Evolutionary conservation across 2,888 invertebrate species (phyloP), one percentile per base, ranked within the genome.

Genomic region (Gonocerus acuteangulatus): DNA sequence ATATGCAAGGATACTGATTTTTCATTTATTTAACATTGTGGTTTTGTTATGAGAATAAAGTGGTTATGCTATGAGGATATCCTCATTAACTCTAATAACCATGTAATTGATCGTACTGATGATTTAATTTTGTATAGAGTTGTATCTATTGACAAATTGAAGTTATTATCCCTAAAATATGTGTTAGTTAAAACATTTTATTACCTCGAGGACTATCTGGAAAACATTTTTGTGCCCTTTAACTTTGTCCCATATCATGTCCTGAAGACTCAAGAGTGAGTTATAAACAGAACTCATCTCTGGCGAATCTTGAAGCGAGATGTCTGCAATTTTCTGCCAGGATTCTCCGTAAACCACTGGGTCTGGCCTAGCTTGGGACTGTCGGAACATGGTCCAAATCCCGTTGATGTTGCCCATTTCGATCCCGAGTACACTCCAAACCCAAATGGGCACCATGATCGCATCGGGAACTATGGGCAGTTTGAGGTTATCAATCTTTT

Each of bases 331-430:
- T 72, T 86, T 84, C 60, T 80, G 71, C 79, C 86, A 78, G 3
- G 80, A 49, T 19, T 62, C 64, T 1, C 27, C 60, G 23, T 59
- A 65, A 32, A 65, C 49, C 9, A 62, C 13, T 19, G 64, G 62
- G 21, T 78, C 45, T 77, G 75, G 62, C 76, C 73, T 2, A 76
- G 75, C 9, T 48, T 75, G 80, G 72, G 83, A 83, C 67, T 81
- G 77, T 61, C 83, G 74, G 71, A 85, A 89, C 48, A 79, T 80
- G 65, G 79, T 80, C 72, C 87, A 89, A 57, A 86, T 73, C 0
- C 81, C 81, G 65, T 84, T 81, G 27, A 89, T 77, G 16, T 79
- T 74, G 48, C 79, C 75, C 68, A 86, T 71, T 71, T 85, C 83
- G 32, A 79, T 77, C 62, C 81, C 77, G 1, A 83, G 76, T 59